These are phyloP conservation scores for Harpegnathos saltator DNA, from an alignment of 1,140 invertebrate species.

Conservation along the genomic window DNA sequence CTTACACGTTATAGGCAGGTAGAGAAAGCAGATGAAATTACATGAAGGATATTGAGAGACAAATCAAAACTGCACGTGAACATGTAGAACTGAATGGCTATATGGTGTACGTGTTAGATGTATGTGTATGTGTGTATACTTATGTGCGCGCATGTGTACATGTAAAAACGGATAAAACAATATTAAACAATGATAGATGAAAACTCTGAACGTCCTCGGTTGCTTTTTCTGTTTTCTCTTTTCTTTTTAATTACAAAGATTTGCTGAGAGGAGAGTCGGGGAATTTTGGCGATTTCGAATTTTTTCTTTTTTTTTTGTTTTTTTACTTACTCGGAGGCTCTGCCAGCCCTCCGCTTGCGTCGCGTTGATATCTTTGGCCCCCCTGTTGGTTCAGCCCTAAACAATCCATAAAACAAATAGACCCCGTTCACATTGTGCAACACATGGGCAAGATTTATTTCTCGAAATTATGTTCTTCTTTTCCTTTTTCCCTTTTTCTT, in stretches of 20 bases:
- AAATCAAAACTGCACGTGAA: slow-evolving; percentile 47
- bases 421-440: slow-evolving; percentile 81
- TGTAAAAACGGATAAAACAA: slow-evolving; percentile 37
- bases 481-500: not conserved
- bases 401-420: slow-evolving; percentile 85
- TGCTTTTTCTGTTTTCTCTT: not conserved
- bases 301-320: slow-evolving; percentile 66
- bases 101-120: slow-evolving; percentile 7
- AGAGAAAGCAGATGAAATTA: slow-evolving; percentile 60
- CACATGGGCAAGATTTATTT: slow-evolving; percentile 57
- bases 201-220: slow-evolving; percentile 64
- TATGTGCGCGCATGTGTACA: not conserved
- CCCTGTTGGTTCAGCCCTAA: slow-evolving; percentile 86
- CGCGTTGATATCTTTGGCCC: slow-evolving; percentile 86
- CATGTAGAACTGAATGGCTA: slow-evolving; percentile 19
- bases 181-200: slow-evolving; percentile 65
- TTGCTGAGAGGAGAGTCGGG: slow-evolving; percentile 76
- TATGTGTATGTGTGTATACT: not conserved
- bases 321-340: slow-evolving; percentile 86
- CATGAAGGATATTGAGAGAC: slow-evolving; percentile 40
- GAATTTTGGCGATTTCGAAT: slow-evolving; percentile 72
- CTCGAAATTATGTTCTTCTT: slow-evolving; percentile 15
- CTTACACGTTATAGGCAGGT: slow-evolving; percentile 25
- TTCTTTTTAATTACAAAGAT: slow-evolving; percentile 66
- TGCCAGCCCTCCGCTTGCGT: slow-evolving; percentile 86